These are phyloP conservation scores for Salvelinus alpinus DNA, from an alignment of 2,113 vertebrate genomes.

Conservation along the genomic window DNA sequence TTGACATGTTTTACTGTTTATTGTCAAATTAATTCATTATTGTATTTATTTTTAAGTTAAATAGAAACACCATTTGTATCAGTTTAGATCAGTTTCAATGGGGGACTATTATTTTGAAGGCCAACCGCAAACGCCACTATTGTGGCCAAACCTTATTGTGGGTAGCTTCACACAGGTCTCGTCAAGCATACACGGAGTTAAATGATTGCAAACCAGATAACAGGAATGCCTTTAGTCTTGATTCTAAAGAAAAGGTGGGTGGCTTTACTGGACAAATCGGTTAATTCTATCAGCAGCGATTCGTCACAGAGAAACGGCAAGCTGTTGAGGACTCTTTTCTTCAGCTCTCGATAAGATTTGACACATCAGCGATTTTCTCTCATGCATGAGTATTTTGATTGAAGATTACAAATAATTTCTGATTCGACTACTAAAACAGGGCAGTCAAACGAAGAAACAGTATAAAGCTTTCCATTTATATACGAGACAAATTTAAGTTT, in stretches of 20 bases:
- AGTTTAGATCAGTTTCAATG: no score
- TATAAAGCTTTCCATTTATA: neutral
- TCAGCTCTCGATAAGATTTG: slow-evolving; percentile 32
- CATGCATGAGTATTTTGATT: slow-evolving; percentile 13
- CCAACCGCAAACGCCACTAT: no score
- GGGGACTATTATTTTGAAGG: no score
- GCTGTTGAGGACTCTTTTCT: slow-evolving; percentile 10
- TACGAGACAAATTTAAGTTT: neutral
- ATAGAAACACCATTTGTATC: no score
- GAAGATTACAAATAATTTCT: slow-evolving; percentile 23
- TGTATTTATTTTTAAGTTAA: no score
- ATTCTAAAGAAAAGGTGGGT: neutral
- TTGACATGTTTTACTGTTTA: no score
- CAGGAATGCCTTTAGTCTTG: neutral
- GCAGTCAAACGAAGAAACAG: neutral
- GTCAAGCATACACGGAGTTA: neutral
- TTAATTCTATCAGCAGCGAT: slow-evolving; percentile 19
- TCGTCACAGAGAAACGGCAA: slow-evolving; percentile 22
- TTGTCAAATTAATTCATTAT: no score
- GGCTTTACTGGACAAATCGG: neutral
- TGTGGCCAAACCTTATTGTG: neutral
- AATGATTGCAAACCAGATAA: neutral
- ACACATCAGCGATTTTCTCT: slow-evolving; percentile 25
- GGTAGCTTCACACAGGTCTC: no score
- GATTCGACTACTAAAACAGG: neutral